These are phyloP conservation scores for Phrynocephalus forsythii DNA, from an alignment of 2,797 vertebrate genomes.

Conservation along the genomic window DNA sequence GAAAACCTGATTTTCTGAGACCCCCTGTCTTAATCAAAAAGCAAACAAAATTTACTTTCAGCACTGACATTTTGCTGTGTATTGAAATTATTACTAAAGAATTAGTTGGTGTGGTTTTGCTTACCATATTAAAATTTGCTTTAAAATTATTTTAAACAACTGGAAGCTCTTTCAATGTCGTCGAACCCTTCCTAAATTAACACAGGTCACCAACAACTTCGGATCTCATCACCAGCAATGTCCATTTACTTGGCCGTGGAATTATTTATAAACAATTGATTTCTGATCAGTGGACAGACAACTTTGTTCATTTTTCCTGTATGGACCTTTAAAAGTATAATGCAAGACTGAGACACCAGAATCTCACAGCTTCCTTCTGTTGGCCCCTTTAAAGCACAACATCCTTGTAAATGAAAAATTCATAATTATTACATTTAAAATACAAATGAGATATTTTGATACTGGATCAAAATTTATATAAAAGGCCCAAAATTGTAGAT, in stretches of 20 bases:
- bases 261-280: constrained; percentile 42
- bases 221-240: constrained; percentile 49
- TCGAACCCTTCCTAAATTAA: constrained; percentile 43
- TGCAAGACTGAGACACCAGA: constrained; percentile 30
- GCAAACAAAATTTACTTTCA: constrained; percentile 17
- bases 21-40: constrained; percentile 31
- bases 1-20: constrained; percentile 46
- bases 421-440: constrained; percentile 53
- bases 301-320: constrained; percentile 26
- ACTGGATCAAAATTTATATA: constrained; percentile 53
- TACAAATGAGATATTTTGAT: constrained; percentile 58
- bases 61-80: constrained; percentile 38
- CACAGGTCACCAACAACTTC: constrained; percentile 52
- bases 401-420: constrained; percentile 38
- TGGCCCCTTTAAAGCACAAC: constrained; percentile 44
- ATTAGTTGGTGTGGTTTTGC: constrained; percentile 54
- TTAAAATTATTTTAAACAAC: constrained; percentile 40
- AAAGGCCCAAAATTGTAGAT: constrained; percentile 73
- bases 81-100: constrained; percentile 40
- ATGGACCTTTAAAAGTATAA: constrained; percentile 37
- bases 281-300: constrained; percentile 42
- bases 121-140: not conserved
- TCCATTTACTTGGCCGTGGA: constrained; percentile 11
- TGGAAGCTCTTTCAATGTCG: constrained; percentile 27
- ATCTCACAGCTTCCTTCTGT: constrained; percentile 35